Percentiles rank a stretch among this genome's conserved stretches.
Conservation (phyloP, 2,888 invertebrate genomes). For the Alentia gelatinosa region DNA sequence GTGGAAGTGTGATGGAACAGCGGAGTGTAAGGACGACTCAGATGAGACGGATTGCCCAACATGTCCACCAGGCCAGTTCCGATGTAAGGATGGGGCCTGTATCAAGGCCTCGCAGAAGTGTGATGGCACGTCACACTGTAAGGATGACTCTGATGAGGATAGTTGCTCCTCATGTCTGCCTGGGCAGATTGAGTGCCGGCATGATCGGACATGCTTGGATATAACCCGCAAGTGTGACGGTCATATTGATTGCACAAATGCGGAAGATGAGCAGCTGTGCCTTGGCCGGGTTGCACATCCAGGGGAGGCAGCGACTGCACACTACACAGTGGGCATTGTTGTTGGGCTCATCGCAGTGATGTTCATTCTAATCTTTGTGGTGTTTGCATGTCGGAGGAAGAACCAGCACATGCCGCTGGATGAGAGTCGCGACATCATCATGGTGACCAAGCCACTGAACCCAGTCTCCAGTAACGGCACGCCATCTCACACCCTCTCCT, state of each 20-base stretch:
- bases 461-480: conserved; percentile 62
- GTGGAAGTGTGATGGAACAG: conserved; percentile 97
- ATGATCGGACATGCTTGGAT: conserved; percentile 82
- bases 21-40: conserved; percentile 79
- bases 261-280: conserved; percentile 75
- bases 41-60: conserved; percentile 77
- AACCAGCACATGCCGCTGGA: conserved; percentile 67
- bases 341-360: conserved; percentile 83
- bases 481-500: conserved; percentile 71
- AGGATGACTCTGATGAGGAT: conserved; percentile 67
- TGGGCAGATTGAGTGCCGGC: conserved; percentile 44
- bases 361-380: conserved; percentile 79
- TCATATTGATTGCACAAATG: conserved; percentile 72
- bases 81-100: conserved; percentile 75
- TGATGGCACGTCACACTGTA: conserved; percentile 70
- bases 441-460: conserved; percentile 74
- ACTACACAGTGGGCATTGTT: conserved; percentile 80
- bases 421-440: conserved; percentile 69
- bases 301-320: conserved; percentile 68
- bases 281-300: conserved; percentile 61
- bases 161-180: conserved; percentile 51
- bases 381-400: conserved; percentile 74
- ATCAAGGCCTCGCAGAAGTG: conserved; percentile 60
- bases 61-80: conserved; percentile 74
- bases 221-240: conserved; percentile 81